Conservation (phyloP, 2,113 vertebrate genomes). For the Hippopotamus amphibius region DNA sequence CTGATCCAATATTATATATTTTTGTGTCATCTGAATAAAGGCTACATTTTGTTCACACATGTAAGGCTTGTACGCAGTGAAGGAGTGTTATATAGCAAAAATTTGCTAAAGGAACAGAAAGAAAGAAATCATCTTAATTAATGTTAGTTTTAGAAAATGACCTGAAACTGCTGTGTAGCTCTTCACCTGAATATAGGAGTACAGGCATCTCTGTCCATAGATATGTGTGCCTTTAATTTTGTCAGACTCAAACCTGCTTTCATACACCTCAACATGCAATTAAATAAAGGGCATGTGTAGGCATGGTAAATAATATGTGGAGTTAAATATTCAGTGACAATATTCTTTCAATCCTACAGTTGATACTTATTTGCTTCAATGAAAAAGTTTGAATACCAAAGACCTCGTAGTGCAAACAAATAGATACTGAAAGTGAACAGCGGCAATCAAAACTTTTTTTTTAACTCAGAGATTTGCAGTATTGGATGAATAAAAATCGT, state of each 20-base stretch:
- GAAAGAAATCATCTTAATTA: slow-evolving; percentile 78
- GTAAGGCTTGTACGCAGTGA: slow-evolving; percentile 43
- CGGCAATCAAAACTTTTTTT: slow-evolving; percentile 13
- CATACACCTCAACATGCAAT: slow-evolving; percentile 3
- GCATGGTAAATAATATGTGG: slow-evolving; percentile 2
- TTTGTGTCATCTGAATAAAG: slow-evolving; percentile 43
- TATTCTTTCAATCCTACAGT: neutral
- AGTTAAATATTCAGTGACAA: slow-evolving; percentile 42
- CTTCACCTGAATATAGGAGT: neutral
- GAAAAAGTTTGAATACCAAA: neutral
- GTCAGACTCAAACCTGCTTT: slow-evolving; percentile 50
- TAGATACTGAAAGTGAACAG: neutral
- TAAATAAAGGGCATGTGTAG: neutral
- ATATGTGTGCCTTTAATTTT: slow-evolving; percentile 37
- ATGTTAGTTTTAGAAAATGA: slow-evolving; percentile 73
- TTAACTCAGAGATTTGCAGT: neutral
- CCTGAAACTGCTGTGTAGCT: neutral
- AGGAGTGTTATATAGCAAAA: slow-evolving; percentile 26
- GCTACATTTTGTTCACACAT: slow-evolving; percentile 49
- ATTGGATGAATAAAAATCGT: neutral
- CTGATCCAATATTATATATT: neutral
- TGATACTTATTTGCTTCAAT: slow-evolving; percentile 38
- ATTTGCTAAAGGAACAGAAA: slow-evolving; percentile 68
- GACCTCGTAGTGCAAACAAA: neutral
- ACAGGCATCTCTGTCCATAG: neutral